phyloP scores from a whole-genome alignment of 2,797 vertebrate species.

The Synaphobranchus kaupii region DNA sequence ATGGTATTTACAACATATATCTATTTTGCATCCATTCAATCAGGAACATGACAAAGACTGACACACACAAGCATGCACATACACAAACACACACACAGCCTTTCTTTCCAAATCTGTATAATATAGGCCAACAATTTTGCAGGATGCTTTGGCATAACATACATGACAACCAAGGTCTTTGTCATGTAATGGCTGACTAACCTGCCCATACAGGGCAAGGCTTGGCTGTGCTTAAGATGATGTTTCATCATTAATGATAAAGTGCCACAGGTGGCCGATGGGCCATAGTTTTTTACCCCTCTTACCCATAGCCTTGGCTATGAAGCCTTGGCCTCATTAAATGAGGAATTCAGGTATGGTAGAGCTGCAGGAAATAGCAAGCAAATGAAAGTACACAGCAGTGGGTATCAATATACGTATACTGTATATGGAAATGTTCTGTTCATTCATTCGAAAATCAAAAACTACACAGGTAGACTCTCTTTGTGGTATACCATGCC shows the following conservation, averaged over 20 bases:
- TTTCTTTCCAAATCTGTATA: no score
- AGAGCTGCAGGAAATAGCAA: background rate
- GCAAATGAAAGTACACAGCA: background rate
- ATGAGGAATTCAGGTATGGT: background rate
- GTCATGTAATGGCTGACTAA: background rate
- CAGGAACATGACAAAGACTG: background rate
- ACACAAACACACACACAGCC: background rate
- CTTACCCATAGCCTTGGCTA: background rate
- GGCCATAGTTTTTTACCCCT: background rate
- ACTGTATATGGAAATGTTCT: background rate
- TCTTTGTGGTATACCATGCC: background rate
- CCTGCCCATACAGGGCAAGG: background rate
- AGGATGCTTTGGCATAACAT: background rate
- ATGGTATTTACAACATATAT: no score
- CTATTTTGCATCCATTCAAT: no score
- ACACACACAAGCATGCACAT: background rate
- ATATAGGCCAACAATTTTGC: background rate
- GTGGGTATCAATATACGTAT: background rate
- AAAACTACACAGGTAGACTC: background rate
- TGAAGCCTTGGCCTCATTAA: background rate
- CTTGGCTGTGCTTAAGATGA: background rate
- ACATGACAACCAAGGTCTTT: background rate
- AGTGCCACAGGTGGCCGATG: background rate
- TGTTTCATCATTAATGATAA: background rate
- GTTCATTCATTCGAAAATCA: background rate